phyloP scores from a whole-genome alignment of 2,888 invertebrate species.

The Sepioteuthis lessoniana region DNA sequence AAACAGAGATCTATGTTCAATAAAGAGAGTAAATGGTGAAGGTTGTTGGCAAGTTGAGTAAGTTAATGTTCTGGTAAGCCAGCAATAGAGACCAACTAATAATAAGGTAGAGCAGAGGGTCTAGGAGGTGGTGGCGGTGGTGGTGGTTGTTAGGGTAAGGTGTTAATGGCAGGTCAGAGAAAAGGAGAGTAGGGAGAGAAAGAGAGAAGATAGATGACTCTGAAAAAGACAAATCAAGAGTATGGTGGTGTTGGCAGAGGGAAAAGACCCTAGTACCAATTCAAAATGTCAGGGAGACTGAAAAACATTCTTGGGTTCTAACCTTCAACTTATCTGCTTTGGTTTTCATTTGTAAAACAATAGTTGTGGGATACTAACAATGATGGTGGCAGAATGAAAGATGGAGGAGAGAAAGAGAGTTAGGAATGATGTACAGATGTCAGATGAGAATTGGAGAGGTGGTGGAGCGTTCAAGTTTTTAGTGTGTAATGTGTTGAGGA shows the following conservation, averaged over 20 bases:
- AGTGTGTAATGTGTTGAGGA: background rate
- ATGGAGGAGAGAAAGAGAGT: background rate
- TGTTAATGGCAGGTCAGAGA: background rate
- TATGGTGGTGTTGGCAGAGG: background rate
- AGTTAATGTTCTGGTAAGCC: background rate
- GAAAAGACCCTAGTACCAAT: background rate
- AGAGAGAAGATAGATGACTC: background rate
- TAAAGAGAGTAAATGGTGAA: background rate
- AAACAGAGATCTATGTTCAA: background rate
- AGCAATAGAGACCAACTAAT: background rate
- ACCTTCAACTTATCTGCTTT: slow-evolving; percentile 2
- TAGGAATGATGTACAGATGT: background rate
- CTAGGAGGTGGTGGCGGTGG: background rate
- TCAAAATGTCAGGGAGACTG: background rate
- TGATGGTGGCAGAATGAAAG: background rate
- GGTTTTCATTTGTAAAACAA: background rate
- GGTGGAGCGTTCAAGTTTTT: background rate
- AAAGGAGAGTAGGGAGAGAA: background rate
- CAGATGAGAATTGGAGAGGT: background rate
- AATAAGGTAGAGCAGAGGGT: background rate
- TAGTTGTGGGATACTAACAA: background rate
- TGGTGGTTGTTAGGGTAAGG: background rate
- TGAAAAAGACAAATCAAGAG: background rate
- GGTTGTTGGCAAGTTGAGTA: background rate
- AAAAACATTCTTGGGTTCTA: background rate